Evolutionary conservation across 1,140 invertebrate genomes (phyloP).

Genomic region (Drosophila varians): DNA sequence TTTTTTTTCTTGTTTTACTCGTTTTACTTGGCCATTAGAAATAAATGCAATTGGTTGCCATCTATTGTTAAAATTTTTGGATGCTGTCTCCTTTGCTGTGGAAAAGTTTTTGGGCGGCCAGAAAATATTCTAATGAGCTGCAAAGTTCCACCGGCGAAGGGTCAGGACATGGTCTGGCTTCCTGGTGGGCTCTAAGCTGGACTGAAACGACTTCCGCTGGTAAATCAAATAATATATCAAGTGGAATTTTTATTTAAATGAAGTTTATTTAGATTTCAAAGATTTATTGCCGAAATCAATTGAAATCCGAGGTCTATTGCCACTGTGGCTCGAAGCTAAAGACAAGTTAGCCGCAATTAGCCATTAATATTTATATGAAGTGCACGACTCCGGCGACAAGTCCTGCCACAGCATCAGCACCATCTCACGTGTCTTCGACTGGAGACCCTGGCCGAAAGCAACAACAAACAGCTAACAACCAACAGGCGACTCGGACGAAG

Average conservation of each 20-base stretch:
- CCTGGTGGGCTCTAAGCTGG: constrained; percentile 38
- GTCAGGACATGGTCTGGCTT: constrained; percentile 26
- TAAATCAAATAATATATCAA: constrained; percentile 65
- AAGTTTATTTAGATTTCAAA: neutral
- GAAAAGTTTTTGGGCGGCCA: constrained; percentile 48
- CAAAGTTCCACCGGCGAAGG: constrained; percentile 52
- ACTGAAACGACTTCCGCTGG: constrained; percentile 4
- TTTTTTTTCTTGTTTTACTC: constrained; percentile 37
- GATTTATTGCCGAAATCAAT: neutral
- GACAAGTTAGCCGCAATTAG: constrained; percentile 61
- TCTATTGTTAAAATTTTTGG: constrained; percentile 20
- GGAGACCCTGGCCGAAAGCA: constrained; percentile 6
- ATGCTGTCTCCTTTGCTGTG: constrained; percentile 10
- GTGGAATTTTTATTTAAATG: constrained; percentile 10
- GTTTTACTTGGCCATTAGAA: constrained; percentile 44
- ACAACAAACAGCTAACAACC: constrained; percentile 19
- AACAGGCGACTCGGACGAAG: constrained; percentile 13
- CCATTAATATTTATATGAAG: constrained; percentile 73
- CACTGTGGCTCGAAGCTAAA: neutral
- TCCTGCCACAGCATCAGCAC: constrained; percentile 11
- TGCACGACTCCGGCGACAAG: constrained; percentile 19
- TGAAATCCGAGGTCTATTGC: too few species aligned
- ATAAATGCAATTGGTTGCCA: constrained; percentile 60
- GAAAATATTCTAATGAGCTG: constrained; percentile 79
- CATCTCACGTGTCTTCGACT: constrained; percentile 65